Percentiles rank a stretch among this genome's conserved stretches.
These are phyloP conservation scores for Iselma pallidipennis DNA, from an alignment of 2,888 invertebrate genomes.

Conservation along the genomic window DNA sequence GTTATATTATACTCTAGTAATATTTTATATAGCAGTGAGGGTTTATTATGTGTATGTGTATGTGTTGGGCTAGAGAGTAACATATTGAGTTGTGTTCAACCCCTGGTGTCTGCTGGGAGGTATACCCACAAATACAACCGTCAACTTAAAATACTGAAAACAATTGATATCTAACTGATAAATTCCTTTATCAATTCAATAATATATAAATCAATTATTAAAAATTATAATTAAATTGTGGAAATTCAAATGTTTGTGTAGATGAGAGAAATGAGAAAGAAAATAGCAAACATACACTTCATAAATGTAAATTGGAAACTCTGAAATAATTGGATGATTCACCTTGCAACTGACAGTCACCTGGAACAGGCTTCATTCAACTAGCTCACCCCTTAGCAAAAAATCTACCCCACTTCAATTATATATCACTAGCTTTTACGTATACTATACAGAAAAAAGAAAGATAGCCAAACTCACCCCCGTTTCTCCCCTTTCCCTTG, in stretches of 20 bases:
- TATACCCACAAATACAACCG: slow-evolving; percentile 4
- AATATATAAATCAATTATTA: no score
- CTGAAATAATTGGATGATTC: background rate
- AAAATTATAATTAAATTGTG: no score
- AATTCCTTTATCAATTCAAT: no score
- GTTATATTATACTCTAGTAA: slow-evolving; percentile 46
- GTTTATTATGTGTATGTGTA: slow-evolving; percentile 30
- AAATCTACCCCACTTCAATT: background rate
- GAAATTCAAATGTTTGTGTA: no score
- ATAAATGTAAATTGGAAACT: background rate
- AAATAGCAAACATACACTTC: background rate
- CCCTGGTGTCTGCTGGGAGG: slow-evolving; percentile 28
- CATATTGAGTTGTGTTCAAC: slow-evolving; percentile 40
- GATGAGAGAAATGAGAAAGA: background rate
- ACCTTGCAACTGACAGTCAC: background rate
- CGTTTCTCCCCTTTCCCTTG: no score
- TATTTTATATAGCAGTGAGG: slow-evolving; percentile 42
- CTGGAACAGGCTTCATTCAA: no score
- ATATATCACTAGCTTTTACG: background rate
- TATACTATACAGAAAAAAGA: background rate
- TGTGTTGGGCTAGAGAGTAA: slow-evolving; percentile 29
- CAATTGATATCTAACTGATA: background rate
- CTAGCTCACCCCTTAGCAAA: background rate
- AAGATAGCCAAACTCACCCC: background rate
- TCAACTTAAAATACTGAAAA: background rate